These are phyloP conservation scores for Prosopocoilus inquinatus DNA, from an alignment of 2,888 invertebrate genomes.

Conservation along the genomic window DNA sequence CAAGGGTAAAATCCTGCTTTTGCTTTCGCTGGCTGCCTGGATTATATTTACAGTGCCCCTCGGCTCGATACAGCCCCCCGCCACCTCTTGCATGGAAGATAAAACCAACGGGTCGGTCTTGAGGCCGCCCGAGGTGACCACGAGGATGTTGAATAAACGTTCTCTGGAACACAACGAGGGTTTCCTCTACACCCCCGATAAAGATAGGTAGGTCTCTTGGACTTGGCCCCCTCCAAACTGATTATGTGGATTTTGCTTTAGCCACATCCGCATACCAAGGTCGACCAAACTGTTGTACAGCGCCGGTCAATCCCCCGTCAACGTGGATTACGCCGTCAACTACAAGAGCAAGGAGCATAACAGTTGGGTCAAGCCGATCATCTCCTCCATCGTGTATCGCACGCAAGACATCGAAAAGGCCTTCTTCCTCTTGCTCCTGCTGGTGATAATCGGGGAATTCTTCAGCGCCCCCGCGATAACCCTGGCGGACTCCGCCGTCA, in stretches of 20 bases:
- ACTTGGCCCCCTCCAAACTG: not conserved
- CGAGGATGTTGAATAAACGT: conserved; percentile 54
- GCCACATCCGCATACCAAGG: conserved; percentile 47
- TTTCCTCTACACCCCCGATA: conserved; percentile 3
- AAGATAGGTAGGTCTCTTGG: not conserved
- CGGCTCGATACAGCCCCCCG: conserved; percentile 92
- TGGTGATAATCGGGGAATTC: conserved; percentile 96
- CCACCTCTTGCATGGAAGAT: conserved; percentile 77
- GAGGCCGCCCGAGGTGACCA: conserved; percentile 56
- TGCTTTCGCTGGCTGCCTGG: conserved; percentile 92
- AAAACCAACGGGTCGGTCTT: conserved; percentile 65
- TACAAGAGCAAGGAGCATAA: conserved; percentile 68
- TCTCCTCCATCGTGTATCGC: conserved; percentile 90
- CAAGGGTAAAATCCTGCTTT: conserved; percentile 81
- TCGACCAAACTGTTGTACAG: conserved; percentile 46
- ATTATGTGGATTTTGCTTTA: conserved; percentile 19
- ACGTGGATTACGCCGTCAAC: conserved; percentile 73
- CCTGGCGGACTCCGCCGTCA: conserved; percentile 88
- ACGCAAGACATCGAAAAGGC: conserved; percentile 90
- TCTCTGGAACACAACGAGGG: conserved; percentile 40
- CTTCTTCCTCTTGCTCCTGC: conserved; percentile 87
- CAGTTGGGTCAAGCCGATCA: conserved; percentile 85
- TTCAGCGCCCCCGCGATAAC: conserved; percentile 96
- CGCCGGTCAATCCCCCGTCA: conserved; percentile 69
- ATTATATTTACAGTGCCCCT: conserved; percentile 94